These are phyloP conservation scores for Margarornis squamiger DNA, from an alignment of 2,797 vertebrate species.

Conservation along the genomic window DNA sequence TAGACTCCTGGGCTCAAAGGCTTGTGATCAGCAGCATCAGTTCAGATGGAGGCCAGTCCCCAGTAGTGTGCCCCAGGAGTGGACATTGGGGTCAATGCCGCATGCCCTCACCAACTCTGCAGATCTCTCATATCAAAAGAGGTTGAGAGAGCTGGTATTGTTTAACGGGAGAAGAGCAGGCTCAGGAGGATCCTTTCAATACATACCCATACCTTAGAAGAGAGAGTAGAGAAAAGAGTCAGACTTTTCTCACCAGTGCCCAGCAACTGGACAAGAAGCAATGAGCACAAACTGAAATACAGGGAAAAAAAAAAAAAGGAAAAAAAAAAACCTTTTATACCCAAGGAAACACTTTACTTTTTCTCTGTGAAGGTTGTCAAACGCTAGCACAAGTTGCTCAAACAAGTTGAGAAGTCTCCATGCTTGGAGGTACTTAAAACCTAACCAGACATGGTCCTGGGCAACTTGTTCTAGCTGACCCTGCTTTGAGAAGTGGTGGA, in stretches of 20 bases:
- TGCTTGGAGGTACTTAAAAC: neutral
- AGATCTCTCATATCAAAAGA: neutral
- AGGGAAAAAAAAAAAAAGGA: neutral
- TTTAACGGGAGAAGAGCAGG: neutral
- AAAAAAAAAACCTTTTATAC: neutral
- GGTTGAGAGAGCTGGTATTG: neutral
- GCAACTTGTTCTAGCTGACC: neutral
- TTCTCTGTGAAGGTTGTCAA: neutral
- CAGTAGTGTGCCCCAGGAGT: neutral
- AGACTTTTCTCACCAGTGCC: neutral
- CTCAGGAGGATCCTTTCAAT: neutral
- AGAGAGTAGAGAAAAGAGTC: neutral
- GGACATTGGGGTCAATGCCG: neutral
- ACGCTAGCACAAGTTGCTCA: neutral
- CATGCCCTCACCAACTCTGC: neutral
- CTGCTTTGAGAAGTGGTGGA: neutral
- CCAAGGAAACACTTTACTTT: neutral
- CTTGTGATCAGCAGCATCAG: neutral
- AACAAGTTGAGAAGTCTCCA: neutral
- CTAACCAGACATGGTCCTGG: neutral
- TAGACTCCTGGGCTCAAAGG: neutral
- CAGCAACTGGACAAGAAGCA: neutral
- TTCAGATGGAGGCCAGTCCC: neutral
- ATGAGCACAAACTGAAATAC: neutral
- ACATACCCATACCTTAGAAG: neutral